phyloP scores from a whole-genome alignment of 1,140 invertebrate genomes.

The Drosophila miranda region DNA sequence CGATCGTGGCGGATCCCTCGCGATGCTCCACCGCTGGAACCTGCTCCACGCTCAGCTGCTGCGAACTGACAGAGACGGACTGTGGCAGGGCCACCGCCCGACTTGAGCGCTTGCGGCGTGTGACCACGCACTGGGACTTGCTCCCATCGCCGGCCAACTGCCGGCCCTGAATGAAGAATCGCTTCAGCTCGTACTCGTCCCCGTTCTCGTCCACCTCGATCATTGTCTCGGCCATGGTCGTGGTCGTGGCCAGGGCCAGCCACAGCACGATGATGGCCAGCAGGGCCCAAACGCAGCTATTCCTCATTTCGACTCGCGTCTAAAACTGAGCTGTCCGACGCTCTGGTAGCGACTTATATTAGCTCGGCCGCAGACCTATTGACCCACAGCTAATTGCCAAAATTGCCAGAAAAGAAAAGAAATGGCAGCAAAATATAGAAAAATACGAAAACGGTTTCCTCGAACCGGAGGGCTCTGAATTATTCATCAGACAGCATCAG shows the following conservation, averaged over 20 bases:
- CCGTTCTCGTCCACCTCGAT: constrained; percentile 78
- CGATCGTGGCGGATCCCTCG: constrained; percentile 13
- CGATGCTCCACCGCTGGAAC: constrained; percentile 45
- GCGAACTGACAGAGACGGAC: constrained; percentile 44
- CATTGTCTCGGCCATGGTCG: constrained; percentile 49
- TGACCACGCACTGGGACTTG: constrained; percentile 71
- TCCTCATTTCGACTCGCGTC: constrained; percentile 52
- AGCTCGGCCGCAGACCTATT: constrained; percentile 64
- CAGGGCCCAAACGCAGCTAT: constrained; percentile 37
- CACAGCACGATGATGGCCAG: constrained; percentile 23
- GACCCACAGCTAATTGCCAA: constrained; percentile 66
- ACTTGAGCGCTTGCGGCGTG: constrained; percentile 61
- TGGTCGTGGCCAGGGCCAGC: constrained; percentile 35
- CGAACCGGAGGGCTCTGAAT: constrained; percentile 48
- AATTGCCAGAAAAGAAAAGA: constrained; percentile 25
- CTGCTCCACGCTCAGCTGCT: constrained; percentile 40
- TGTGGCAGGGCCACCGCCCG: not conserved
- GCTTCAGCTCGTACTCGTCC: constrained; percentile 73
- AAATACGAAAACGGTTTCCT: constrained; percentile 39
- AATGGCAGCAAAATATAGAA: not conserved
- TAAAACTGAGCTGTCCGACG: constrained; percentile 49
- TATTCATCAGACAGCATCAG: constrained; percentile 58
- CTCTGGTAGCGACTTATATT: constrained; percentile 54
- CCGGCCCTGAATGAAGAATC: constrained; percentile 71
- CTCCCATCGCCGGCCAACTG: constrained; percentile 68